Evolutionary conservation across 2,113 vertebrate species (phyloP).

Genomic region (Tricholaema leucomelas): DNA sequence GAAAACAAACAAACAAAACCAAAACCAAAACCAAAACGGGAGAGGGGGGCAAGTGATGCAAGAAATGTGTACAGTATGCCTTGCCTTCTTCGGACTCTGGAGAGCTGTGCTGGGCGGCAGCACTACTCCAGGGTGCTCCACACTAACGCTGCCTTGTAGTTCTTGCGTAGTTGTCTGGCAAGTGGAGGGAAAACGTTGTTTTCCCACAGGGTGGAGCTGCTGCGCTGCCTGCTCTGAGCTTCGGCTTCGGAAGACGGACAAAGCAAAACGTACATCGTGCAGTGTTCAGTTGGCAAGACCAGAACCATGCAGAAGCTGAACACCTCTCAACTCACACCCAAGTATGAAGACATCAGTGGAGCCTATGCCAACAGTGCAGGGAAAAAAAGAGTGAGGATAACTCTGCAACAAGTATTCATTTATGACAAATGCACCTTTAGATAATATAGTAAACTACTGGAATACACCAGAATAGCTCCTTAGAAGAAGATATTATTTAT

Average conservation of each 20-base stretch:
- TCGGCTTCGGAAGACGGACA: fast-evolving
- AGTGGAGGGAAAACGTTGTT: background rate
- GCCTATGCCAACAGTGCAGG: fast-evolving
- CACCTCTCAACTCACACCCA: background rate
- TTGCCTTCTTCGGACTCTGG: background rate
- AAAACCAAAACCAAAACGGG: no score
- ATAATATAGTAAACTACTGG: background rate
- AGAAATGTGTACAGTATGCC: background rate
- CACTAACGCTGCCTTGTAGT: background rate
- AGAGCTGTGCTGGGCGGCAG: background rate
- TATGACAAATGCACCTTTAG: background rate
- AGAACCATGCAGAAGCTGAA: background rate
- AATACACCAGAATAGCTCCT: background rate
- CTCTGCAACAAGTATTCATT: background rate
- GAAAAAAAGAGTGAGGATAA: background rate
- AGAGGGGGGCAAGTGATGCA: background rate
- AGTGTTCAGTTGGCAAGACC: background rate
- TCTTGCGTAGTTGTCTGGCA: background rate
- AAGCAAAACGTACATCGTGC: background rate
- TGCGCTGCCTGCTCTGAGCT: background rate
- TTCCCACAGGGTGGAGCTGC: constrained; percentile 45
- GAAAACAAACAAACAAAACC: background rate
- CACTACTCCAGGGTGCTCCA: background rate
- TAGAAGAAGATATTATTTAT: background rate
- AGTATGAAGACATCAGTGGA: background rate